Evolutionary conservation across 2,113 vertebrate species (phyloP), one percentile per base, ranked within the genome.

Genomic region (Lepus timidus): DNA sequence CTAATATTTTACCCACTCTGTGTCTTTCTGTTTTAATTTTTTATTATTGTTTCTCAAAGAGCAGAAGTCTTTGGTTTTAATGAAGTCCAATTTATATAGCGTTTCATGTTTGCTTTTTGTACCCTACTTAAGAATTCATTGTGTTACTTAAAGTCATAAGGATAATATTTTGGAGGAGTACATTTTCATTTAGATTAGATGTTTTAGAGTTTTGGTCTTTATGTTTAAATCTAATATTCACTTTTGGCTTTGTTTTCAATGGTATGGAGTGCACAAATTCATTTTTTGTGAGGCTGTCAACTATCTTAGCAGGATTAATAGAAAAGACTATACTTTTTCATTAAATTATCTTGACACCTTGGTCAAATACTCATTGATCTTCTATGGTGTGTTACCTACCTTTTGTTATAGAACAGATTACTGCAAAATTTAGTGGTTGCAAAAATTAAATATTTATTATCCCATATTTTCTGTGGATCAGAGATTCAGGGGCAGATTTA

Each of bases 191-290:
- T 82, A 44, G 9, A 58, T 64, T 83, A 64, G 12, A 39, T 51
- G 4, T 83, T 93, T 94, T 74, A 78, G 36, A 67, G 1, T 81
- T 88, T 80, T 13, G 90, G n/a, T 20, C 14, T 92, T 80, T 80
- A 68, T n/a, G 78, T 82, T 82, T 86, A 76, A n/a, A 29, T 68
- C 9, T 68, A 75, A 20, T 33, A 25, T 75, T 11, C 19, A n/a
- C 27, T 89, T 89, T 91, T 49, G 93, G 31, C 93, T 90, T 91
- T 55, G 31, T 62, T 91, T 93, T 39, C 64, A 33, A 36, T n/a
- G 10, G 19, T 44, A 1, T 80, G 13, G 44, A 73, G 2, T 44
- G 62, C 10, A 23, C 64, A 71, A 16, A 1, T n/a, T 93, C 17
- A 19, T 74, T 67, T 78, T 20, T 25, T 71, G 31, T 17, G 23